Evolutionary conservation across 2,888 invertebrate species (phyloP), one percentile per base, ranked within the genome.

Genomic region (Tetragnatha montana): DNA sequence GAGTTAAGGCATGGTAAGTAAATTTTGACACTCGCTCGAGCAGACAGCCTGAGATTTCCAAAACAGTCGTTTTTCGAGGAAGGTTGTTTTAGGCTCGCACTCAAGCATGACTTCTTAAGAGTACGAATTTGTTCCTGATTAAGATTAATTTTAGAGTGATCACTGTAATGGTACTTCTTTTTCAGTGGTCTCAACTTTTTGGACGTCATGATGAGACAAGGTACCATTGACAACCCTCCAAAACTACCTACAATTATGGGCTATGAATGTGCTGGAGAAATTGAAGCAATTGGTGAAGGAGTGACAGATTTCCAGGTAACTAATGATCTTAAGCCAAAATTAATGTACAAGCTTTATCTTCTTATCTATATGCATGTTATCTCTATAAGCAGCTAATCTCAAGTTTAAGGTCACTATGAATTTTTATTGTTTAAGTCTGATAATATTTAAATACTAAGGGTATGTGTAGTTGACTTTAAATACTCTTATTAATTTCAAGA

Each of bases 181-280:
- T 87, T 51, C 95, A 97, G 97, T 93, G 97, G 97, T 22, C 94
- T 97, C 92, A 97, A 97, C 94, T 97, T 97, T 95, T 96, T 97
- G 94, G 97, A 97, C 93, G 94, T 97, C 94, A 97, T 97, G 95
- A 96, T 96, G 89, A 95, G 97, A 75, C 97, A 97, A 94, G 97
- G 97, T 6, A 96, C 96, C 90, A 96, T 97, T 92, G 97, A 97
- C 93, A 96, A 96, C 12, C 96, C 96, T 0, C 97, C 97, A 19
- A 97, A 97, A 94, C 96, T 97, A 8, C 97, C 97, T 6, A 96
- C 97, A 94, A 96, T 97, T 93, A 95, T 97, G 93, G 97, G 97
- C 88, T 97, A 97, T 93, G 97, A 97, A 93, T 97, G 97, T 93
- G 96, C 97, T 88, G 97, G 97, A 84, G 96, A 96, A 93, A 95